phyloP scores from a whole-genome alignment of 2,797 vertebrate genomes.

The Lutjanus campechanus region DNA sequence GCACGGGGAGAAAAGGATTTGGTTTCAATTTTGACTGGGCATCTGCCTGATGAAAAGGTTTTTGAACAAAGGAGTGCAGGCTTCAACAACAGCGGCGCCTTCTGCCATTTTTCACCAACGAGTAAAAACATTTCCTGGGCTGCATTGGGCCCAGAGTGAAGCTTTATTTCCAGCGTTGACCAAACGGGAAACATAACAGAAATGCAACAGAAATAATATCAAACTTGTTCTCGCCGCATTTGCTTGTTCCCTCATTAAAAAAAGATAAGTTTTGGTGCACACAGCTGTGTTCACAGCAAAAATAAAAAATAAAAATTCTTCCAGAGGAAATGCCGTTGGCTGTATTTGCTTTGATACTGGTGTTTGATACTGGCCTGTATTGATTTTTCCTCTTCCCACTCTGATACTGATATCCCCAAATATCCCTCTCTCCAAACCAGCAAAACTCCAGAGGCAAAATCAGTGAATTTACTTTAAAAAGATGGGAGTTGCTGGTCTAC shows the following conservation, averaged over 20 bases:
- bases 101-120: slow-evolving; percentile 12
- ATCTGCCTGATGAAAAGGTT: slow-evolving; percentile 34
- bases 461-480: too few relatives aligned
- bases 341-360: too few relatives aligned
- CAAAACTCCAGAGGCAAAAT: too few relatives aligned
- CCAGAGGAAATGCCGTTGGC: too few relatives aligned
- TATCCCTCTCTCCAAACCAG: too few relatives aligned
- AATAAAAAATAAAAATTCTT: too few relatives aligned
- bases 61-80: slow-evolving; percentile 23
- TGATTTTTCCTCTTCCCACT: too few relatives aligned
- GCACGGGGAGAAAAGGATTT: slow-evolving; percentile 23
- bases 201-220: slow-evolving; percentile 1
- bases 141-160: neutral
- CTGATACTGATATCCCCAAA: too few relatives aligned
- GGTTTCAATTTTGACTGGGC: slow-evolving; percentile 27
- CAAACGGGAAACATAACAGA: slow-evolving; percentile 10
- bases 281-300: too few relatives aligned
- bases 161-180: slow-evolving; percentile 10
- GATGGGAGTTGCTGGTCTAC: too few relatives aligned
- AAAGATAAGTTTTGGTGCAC: neutral
- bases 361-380: too few relatives aligned
- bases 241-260: slow-evolving; percentile 16
- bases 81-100: slow-evolving; percentile 9
- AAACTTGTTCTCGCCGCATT: slow-evolving; percentile 10
- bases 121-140: neutral